phyloP scores from a whole-genome alignment of 2,113 vertebrate species.

The Gopherus evgoodei region DNA sequence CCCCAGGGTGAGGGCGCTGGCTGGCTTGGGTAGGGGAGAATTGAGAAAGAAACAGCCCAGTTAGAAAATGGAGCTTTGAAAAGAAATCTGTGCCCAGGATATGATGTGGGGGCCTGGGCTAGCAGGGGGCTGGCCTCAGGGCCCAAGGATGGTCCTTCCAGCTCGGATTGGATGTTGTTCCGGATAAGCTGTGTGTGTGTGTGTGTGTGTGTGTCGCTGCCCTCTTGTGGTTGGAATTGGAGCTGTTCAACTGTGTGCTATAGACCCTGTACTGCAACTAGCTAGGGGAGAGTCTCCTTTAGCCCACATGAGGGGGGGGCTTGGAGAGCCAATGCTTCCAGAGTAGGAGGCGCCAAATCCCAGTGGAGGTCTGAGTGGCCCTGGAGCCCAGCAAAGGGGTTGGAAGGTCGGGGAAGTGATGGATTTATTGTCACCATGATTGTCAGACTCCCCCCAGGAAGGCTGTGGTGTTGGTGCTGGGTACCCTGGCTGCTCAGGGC shows the following conservation, averaged over 20 bases:
- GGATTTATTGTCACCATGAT: background rate
- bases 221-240: no score
- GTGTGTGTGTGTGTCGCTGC: no score
- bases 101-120: no score
- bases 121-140: no score
- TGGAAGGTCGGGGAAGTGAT: background rate
- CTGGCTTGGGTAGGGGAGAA: background rate
- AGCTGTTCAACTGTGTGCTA: background rate
- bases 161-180: no score
- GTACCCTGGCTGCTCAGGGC: background rate
- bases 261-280: background rate
- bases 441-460: no score
- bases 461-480: background rate
- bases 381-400: background rate
- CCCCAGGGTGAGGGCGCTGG: background rate
- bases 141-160: background rate
- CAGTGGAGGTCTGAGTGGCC: no score
- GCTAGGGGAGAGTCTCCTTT: background rate
- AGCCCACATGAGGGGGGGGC: no score
- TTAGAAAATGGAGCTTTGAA: no score
- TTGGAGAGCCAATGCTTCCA: background rate
- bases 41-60: background rate
- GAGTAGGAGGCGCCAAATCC: background rate
- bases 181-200: no score
- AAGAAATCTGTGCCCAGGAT: no score